Conservation (phyloP, 2,888 invertebrate species). For the Melanostoma scalare region DNA sequence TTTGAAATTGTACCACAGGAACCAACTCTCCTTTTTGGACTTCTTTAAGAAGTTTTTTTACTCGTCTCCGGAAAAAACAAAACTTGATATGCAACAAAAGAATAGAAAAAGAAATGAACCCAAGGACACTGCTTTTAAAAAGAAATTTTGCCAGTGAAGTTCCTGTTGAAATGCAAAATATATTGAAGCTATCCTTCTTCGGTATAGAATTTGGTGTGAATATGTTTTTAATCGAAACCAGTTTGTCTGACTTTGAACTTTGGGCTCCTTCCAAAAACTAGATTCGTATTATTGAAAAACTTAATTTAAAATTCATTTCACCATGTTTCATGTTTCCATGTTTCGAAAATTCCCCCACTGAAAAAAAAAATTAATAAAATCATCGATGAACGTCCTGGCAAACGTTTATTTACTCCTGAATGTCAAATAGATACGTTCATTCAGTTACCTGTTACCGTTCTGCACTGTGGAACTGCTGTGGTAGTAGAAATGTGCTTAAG, state of each 20-base stretch:
- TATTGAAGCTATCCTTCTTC: too few relatives aligned
- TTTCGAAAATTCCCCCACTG: too few relatives aligned
- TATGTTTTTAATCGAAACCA: too few relatives aligned
- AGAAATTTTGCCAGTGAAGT: constrained; percentile 9
- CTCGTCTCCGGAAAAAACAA: constrained; percentile 38
- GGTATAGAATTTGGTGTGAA: too few relatives aligned
- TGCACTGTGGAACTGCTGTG: constrained; percentile 34
- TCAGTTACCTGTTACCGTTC: constrained; percentile 56
- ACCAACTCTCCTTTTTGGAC: constrained; percentile 34
- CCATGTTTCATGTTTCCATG: too few relatives aligned
- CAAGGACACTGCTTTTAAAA: constrained; percentile 12
- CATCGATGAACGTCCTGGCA: constrained; percentile 43
- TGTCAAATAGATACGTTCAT: constrained; percentile 49
- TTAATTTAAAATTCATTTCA: too few relatives aligned
- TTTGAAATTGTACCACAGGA: constrained; percentile 52
- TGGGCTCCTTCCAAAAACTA: not conserved
- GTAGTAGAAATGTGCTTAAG: constrained; percentile 32
- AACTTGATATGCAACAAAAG: constrained; percentile 4
- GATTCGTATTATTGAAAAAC: constrained; percentile 10
- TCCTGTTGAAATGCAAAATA: not conserved
- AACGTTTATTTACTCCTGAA: constrained; percentile 52
- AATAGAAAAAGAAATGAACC: not conserved
- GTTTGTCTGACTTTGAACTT: too few relatives aligned
- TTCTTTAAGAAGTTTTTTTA: constrained; percentile 54
- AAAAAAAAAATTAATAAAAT: not conserved